Conservation (phyloP, 1,140 invertebrate genomes). For the Chlorops oryzae region DNA sequence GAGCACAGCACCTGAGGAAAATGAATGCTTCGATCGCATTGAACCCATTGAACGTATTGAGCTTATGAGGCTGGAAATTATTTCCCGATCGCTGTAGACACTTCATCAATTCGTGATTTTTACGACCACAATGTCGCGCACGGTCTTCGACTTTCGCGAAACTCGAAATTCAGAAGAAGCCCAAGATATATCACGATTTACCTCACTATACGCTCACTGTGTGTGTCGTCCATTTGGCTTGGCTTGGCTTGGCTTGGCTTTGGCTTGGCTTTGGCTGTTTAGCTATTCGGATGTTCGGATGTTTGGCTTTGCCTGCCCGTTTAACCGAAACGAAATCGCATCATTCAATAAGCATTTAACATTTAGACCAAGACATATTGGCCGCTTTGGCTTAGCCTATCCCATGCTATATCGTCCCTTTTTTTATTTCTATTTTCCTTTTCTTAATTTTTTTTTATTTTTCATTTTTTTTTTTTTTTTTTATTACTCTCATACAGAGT, state of each 20-base stretch:
- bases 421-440: conserved; percentile 12
- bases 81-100: conserved; percentile 45
- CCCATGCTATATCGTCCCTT: too few relatives aligned
- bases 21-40: conserved; percentile 13
- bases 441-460: background rate
- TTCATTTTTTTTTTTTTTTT: background rate
- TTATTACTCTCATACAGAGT: too few relatives aligned
- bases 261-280: background rate
- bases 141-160: conserved; percentile 14
- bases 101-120: conserved; percentile 49
- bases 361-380: conserved; percentile 12
- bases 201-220: background rate
- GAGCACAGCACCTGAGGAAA: conserved; percentile 15
- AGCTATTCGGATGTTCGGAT: too few relatives aligned
- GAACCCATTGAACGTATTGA: too few relatives aligned
- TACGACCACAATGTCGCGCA: conserved; percentile 43
- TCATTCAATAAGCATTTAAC: conserved; percentile 45
- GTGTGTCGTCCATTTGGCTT: background rate
- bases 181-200: background rate
- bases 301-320: background rate
- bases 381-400: too few relatives aligned
- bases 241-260: background rate
- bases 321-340: conserved; percentile 38
- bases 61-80: conserved; percentile 44
- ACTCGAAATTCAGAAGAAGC: conserved; percentile 7